Conservation (phyloP, 2,113 vertebrate species). For the Alectura lathami region DNA sequence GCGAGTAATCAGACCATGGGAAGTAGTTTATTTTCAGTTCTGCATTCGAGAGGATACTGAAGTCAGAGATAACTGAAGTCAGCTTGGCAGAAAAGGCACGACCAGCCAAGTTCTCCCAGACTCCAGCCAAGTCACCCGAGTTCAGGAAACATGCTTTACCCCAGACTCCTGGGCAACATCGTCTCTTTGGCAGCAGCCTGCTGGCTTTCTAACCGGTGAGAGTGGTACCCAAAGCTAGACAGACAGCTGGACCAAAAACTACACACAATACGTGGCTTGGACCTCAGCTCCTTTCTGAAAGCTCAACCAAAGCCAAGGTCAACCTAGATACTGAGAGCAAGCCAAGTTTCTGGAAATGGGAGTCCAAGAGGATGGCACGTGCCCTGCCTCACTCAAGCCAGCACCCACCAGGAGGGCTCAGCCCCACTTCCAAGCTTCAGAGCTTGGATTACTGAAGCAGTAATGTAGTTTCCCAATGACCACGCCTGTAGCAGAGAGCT, state of each 20-base stretch:
- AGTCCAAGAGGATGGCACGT: not conserved
- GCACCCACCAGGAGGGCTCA: not conserved
- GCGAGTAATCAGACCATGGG: not conserved
- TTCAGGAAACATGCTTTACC: not conserved
- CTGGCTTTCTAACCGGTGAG: not conserved
- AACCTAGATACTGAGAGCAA: not conserved
- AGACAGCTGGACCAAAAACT: not conserved
- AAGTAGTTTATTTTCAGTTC: not conserved
- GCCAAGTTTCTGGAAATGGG: not conserved
- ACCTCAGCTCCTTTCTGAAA: not conserved
- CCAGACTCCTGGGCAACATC: not conserved
- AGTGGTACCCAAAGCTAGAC: not conserved
- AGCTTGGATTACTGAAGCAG: not conserved
- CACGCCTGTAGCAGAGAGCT: not conserved
- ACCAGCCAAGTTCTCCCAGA: not conserved
- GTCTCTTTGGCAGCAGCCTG: not conserved
- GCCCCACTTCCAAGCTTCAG: not conserved
- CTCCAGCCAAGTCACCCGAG: not conserved
- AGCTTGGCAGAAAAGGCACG: not conserved
- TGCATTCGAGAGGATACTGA: not conserved
- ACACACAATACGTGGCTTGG: not conserved
- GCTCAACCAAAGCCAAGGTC: not conserved
- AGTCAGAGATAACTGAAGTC: not conserved
- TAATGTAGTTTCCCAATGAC: not conserved
- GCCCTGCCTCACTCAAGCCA: not conserved